Evolutionary conservation across 2,888 invertebrate genomes (phyloP).

Genomic region (Platycnemis pennipes): DNA sequence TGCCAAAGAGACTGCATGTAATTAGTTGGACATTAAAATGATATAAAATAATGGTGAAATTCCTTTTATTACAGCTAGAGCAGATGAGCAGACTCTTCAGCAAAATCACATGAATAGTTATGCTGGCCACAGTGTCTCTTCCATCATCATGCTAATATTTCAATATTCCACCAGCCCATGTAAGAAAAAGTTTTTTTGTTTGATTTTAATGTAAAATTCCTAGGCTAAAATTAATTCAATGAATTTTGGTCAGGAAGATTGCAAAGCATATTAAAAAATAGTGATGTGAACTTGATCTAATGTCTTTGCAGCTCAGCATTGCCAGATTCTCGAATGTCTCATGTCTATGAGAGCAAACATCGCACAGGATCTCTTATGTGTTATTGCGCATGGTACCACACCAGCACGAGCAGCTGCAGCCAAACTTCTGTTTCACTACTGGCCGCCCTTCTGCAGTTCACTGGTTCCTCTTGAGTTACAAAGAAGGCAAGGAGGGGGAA

Average conservation of each 20-base stretch:
- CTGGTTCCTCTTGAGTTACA: slow-evolving; percentile 58
- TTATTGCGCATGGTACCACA: slow-evolving; percentile 97
- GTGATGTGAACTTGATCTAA: neutral
- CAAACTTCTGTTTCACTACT: slow-evolving; percentile 98
- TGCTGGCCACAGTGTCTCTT: slow-evolving; percentile 92
- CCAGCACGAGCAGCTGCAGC: slow-evolving; percentile 97
- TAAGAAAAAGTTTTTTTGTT: slow-evolving; percentile 76
- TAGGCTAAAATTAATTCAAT: neutral
- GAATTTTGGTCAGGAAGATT: neutral
- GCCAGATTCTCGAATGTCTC: slow-evolving; percentile 96
- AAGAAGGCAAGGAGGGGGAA: slow-evolving; percentile 37
- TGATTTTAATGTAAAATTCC: slow-evolving; percentile 21
- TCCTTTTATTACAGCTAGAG: slow-evolving; percentile 45
- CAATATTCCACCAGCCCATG: slow-evolving; percentile 97
- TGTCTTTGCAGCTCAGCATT: slow-evolving; percentile 90
- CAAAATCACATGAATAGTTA: slow-evolving; percentile 83
- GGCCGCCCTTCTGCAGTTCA: slow-evolving; percentile 90
- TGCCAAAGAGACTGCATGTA: too few species aligned
- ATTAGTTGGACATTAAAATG: too few species aligned
- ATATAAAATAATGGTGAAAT: too few species aligned
- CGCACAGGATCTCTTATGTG: slow-evolving; percentile 95
- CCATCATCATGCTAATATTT: slow-evolving; percentile 98
- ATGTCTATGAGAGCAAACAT: slow-evolving; percentile 96
- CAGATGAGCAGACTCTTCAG: slow-evolving; percentile 48
- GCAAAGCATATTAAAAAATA: neutral